Conservation (phyloP, 2,797 vertebrate species). For the Cichlasoma orientale region DNA sequence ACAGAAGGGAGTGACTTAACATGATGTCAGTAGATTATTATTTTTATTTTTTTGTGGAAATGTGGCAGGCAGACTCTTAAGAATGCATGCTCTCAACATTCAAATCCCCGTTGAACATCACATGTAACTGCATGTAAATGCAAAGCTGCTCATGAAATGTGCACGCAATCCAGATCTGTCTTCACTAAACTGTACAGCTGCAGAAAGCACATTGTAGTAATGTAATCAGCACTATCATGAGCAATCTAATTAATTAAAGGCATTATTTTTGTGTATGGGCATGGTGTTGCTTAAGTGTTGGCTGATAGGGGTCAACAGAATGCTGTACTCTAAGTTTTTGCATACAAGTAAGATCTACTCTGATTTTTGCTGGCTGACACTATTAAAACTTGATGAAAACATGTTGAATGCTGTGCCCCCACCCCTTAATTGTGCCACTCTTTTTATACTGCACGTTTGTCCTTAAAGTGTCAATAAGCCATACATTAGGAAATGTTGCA, state of each 20-base stretch:
- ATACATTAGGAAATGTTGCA: background rate
- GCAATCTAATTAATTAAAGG: constrained; percentile 63
- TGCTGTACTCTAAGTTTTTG: constrained; percentile 66
- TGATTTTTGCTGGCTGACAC: constrained; percentile 74
- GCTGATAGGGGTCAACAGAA: constrained; percentile 57
- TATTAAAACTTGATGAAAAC: constrained; percentile 78
- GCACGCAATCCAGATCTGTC: constrained; percentile 59
- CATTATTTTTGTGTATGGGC: constrained; percentile 77
- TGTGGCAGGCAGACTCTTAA: constrained; percentile 55
- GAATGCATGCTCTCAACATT: constrained; percentile 75
- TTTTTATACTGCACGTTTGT: background rate
- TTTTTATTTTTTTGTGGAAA: constrained; percentile 56
- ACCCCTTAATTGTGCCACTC: constrained; percentile 23
- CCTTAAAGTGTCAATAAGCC: background rate
- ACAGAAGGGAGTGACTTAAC: constrained; percentile 68
- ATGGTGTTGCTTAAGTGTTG: constrained; percentile 72
- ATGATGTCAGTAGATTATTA: constrained; percentile 56
- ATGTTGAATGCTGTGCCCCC: constrained; percentile 28
- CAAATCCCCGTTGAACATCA: constrained; percentile 57
- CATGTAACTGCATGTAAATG: constrained; percentile 79
- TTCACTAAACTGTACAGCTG: constrained; percentile 69
- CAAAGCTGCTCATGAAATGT: constrained; percentile 67
- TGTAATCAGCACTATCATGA: constrained; percentile 55
- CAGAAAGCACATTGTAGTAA: constrained; percentile 52
- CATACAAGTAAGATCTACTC: constrained; percentile 61